These are phyloP conservation scores for Coendou prehensilis DNA, from an alignment of 2,797 vertebrate species.

Conservation along the genomic window DNA sequence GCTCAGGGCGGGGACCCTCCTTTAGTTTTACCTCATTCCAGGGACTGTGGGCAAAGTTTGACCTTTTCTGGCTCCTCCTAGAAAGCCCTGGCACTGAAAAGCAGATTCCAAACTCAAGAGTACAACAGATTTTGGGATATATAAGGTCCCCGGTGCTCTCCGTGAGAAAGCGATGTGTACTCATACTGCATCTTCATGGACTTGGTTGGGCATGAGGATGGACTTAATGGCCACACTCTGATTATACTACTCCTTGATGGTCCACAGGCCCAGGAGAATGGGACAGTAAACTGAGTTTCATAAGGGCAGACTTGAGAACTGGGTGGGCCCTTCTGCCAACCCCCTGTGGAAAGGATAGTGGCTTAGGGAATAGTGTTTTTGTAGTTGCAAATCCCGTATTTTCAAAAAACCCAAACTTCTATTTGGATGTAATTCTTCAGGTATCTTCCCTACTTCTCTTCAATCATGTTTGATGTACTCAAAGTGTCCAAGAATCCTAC, in stretches of 20 bases:
- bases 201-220: background rate
- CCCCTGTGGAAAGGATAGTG: background rate
- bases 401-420: background rate
- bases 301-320: background rate
- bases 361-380: background rate
- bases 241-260: background rate
- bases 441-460: background rate
- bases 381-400: background rate
- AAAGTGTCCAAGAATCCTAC: background rate
- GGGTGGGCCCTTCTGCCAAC: background rate
- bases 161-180: background rate
- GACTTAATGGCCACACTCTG: background rate
- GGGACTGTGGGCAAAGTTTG: background rate
- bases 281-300: background rate
- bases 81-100: background rate
- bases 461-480: background rate
- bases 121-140: background rate
- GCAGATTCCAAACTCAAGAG: background rate
- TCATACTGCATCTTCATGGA: background rate
- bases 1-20: background rate
- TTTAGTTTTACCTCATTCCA: background rate
- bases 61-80: constrained; percentile 39
- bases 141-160: background rate
- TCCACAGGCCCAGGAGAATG: background rate
- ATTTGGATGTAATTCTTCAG: background rate